Conservation (phyloP, 2,888 invertebrate genomes). For the Augochlorella aurata region DNA sequence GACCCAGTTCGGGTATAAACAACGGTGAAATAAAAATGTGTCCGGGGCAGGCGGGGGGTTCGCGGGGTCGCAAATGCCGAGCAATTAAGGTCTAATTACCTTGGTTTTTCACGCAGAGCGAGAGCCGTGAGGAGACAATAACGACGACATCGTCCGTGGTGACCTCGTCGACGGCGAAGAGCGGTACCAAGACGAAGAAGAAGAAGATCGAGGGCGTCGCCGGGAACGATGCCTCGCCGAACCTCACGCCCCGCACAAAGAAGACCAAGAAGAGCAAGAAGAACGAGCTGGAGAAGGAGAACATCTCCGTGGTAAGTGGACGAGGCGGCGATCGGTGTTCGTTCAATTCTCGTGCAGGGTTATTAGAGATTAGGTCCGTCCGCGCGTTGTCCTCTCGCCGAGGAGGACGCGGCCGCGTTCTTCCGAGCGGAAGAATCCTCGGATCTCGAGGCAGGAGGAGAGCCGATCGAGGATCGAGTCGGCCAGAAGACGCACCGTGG, state of each 20-base stretch:
- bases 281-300: constrained; percentile 85
- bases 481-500: constrained; percentile 11
- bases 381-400: neutral
- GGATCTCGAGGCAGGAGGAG: neutral
- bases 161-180: constrained; percentile 70
- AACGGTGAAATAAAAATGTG: neutral
- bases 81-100: neutral
- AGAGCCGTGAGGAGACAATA: constrained; percentile 79
- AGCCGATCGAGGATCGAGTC: constrained; percentile 22
- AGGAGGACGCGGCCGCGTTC: too few relatives aligned
- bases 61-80: neutral
- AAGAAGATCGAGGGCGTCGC: constrained; percentile 79
- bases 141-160: constrained; percentile 72
- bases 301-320: constrained; percentile 86
- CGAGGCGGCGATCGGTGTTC: neutral
- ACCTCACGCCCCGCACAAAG: constrained; percentile 82
- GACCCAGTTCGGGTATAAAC: neutral
- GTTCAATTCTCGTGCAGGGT: constrained; percentile 3
- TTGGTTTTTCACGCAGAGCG: constrained; percentile 70
- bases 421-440: too few relatives aligned
- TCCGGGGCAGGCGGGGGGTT: neutral
- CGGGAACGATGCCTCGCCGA: constrained; percentile 79
- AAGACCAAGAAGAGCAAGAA: constrained; percentile 86
- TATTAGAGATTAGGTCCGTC: neutral
- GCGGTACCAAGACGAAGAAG: constrained; percentile 80